Evolutionary conservation across 1,140 invertebrate species (phyloP).

Genomic region (Asbolus verrucosus): DNA sequence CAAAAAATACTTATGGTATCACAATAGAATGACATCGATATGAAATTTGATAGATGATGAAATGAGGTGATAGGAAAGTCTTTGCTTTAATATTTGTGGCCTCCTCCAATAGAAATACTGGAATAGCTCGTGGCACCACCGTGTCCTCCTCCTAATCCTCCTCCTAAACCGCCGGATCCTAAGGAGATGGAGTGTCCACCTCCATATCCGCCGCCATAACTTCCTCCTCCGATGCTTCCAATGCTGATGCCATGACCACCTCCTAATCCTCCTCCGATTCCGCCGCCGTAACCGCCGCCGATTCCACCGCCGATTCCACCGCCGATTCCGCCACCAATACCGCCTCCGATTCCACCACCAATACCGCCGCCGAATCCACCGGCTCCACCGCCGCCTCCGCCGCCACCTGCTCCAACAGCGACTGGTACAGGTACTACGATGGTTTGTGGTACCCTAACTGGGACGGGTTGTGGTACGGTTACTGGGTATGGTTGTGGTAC

Average conservation of each 20-base stretch:
- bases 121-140: conserved; percentile 52
- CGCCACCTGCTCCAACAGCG: conserved; percentile 53
- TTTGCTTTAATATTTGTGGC: conserved; percentile 38
- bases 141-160: conserved; percentile 50
- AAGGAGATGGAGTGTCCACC: conserved; percentile 28
- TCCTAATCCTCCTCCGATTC: conserved; percentile 58
- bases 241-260: conserved; percentile 44
- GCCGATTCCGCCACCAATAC: conserved; percentile 37
- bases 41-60: conserved; percentile 40
- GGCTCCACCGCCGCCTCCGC: conserved; percentile 37
- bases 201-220: conserved; percentile 45
- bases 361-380: conserved; percentile 45
- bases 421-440: conserved; percentile 60
- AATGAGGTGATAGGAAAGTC: conserved; percentile 28
- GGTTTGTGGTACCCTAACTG: conserved; percentile 59
- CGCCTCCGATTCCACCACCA: conserved; percentile 43
- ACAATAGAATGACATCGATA: conserved; percentile 35
- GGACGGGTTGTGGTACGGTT: conserved; percentile 56
- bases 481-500: conserved; percentile 59
- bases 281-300: conserved; percentile 60
- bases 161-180: conserved; percentile 34
- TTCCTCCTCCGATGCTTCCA: too few relatives aligned
- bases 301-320: conserved; percentile 50
- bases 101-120: conserved; percentile 51
- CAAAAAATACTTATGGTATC: conserved; percentile 40